phyloP scores from a whole-genome alignment of 2,888 invertebrate genomes.

The Aquatica leii region DNA sequence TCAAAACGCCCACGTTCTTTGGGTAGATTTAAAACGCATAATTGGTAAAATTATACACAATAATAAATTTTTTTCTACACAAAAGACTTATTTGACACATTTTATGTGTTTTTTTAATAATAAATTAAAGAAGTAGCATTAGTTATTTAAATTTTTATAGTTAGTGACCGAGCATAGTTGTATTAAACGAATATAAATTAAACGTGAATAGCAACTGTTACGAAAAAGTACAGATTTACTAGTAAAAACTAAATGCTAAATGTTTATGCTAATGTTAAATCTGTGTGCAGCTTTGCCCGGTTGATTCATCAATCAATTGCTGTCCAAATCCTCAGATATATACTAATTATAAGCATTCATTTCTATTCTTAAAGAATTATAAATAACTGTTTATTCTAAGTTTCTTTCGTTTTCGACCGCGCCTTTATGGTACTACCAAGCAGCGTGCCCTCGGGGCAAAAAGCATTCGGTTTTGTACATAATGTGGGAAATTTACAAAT shows the following conservation, averaged over 20 bases:
- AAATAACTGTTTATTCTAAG: conserved; percentile 20
- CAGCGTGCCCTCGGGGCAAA: not conserved
- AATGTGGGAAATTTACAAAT: conserved; percentile 15
- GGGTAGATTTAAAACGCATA: no score
- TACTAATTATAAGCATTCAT: conserved; percentile 27
- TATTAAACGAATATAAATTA: no score
- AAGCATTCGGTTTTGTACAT: conserved; percentile 4
- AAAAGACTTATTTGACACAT: no score
- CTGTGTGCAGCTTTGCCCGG: conserved; percentile 9
- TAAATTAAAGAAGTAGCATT: no score
- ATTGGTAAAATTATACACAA: no score
- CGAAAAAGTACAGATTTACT: no score
- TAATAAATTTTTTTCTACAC: no score
- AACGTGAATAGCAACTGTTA: no score
- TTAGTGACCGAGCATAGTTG: no score
- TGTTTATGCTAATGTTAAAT: conserved; percentile 17
- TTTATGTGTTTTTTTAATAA: no score
- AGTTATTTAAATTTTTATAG: no score
- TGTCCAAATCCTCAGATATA: conserved; percentile 10
- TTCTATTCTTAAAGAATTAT: conserved; percentile 20
- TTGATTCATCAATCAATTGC: conserved; percentile 23
- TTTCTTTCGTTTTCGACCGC: conserved; percentile 7
- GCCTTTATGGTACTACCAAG: conserved; percentile 16
- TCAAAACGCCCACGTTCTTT: no score
- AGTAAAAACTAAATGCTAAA: not conserved